A percentile compares a stretch with the other conserved stretches of the same genome.
Evolutionary conservation across 2,888 invertebrate genomes (phyloP).

Genomic region (Lutraria lutraria): DNA sequence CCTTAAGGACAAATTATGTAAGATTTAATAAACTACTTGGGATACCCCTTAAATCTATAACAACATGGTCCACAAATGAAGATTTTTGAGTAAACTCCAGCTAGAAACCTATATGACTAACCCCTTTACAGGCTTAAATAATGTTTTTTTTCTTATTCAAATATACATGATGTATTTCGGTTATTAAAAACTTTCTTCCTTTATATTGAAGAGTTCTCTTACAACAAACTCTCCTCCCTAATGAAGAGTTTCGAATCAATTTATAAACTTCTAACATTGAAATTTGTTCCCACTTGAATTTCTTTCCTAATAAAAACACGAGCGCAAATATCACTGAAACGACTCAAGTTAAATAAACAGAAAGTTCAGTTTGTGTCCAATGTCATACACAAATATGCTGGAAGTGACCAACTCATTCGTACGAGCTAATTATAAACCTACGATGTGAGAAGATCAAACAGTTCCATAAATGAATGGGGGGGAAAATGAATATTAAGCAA

Average conservation of each 20-base stretch:
- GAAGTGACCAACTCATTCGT: slow-evolving; percentile 54
- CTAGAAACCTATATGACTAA: neutral
- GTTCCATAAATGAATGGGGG: slow-evolving; percentile 45
- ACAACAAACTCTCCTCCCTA: slow-evolving; percentile 1
- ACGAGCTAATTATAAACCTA: slow-evolving; percentile 61
- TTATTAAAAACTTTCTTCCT: slow-evolving; percentile 1
- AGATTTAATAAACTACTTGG: neutral
- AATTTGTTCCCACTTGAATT: neutral
- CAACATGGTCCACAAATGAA: neutral
- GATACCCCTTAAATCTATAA: neutral
- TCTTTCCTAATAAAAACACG: slow-evolving; percentile 2
- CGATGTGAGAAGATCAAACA: slow-evolving; percentile 70
- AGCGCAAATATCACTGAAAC: slow-evolving; percentile 14
- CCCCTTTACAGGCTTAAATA: neutral
- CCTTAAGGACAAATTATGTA: neutral
- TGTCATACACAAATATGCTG: slow-evolving; percentile 23
- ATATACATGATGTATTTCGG: neutral
- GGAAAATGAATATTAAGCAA: slow-evolving; percentile 63
- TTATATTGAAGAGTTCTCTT: slow-evolving; percentile 14
- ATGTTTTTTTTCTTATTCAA: neutral
- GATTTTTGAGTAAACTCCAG: neutral
- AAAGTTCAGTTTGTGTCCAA: slow-evolving; percentile 33
- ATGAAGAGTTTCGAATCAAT: slow-evolving; percentile 12
- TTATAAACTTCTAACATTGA: slow-evolving; percentile 12
- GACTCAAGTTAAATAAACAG: slow-evolving; percentile 40